Evolutionary conservation across 2,797 vertebrate species (phyloP).

Genomic region (Phylloscopus collybita): DNA sequence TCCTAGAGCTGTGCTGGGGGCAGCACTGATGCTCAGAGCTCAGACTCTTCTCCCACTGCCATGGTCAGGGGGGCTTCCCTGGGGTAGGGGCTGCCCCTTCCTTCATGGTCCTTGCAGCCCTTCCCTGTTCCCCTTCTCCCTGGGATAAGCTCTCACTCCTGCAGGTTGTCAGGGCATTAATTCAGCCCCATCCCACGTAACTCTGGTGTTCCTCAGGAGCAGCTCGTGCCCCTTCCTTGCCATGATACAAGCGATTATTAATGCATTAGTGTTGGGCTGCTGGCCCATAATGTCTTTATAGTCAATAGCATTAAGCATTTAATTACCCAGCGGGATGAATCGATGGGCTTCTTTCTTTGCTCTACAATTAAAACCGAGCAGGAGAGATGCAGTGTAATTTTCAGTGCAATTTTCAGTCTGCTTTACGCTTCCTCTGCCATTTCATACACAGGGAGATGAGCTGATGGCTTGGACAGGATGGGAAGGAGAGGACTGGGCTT

Average conservation of each 20-base stretch:
- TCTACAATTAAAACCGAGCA: constrained; percentile 10
- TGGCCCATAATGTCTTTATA: constrained; percentile 35
- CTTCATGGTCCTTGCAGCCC: background rate
- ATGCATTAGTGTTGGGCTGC: constrained; percentile 30
- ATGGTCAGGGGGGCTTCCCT: accelerated
- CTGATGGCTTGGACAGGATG: background rate
- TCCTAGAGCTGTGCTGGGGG: background rate
- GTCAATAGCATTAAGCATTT: constrained; percentile 51
- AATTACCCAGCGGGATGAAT: constrained; percentile 44
- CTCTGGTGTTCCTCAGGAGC: accelerated
- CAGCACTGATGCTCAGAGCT: background rate
- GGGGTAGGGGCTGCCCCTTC: background rate
- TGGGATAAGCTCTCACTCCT: background rate
- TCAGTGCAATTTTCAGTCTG: background rate
- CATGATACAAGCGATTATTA: background rate
- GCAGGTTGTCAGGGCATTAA: background rate
- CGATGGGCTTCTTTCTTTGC: constrained; percentile 32
- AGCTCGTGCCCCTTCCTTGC: background rate
- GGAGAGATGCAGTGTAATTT: background rate
- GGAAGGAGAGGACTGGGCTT: background rate
- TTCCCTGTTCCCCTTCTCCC: background rate
- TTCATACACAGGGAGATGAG: accelerated
- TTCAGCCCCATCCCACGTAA: background rate
- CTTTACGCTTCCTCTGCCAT: background rate
- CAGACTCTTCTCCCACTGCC: background rate